Conservation (phyloP, 2,888 invertebrate species). For the Aleiodes leptofemur region DNA sequence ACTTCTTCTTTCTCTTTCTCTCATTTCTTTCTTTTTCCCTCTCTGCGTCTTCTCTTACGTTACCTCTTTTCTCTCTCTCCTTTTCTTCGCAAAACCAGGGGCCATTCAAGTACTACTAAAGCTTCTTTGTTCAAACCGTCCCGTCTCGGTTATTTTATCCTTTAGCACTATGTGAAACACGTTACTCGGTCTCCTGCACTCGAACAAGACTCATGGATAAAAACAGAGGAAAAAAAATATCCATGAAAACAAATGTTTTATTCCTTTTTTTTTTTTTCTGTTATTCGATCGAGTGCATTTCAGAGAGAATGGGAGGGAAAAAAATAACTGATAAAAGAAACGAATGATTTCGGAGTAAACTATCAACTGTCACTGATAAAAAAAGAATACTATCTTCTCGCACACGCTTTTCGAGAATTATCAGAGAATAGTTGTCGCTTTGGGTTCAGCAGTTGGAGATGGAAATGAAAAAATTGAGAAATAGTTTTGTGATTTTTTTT, state of each 20-base stretch:
- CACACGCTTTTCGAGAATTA: no score
- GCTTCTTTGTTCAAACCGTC: slow-evolving; percentile 42
- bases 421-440: no score
- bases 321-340: no score
- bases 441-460: no score
- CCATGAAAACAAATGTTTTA: background rate
- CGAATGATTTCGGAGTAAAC: no score
- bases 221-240: background rate
- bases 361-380: no score
- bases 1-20: slow-evolving; percentile 40
- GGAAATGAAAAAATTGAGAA: no score
- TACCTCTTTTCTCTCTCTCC: slow-evolving; percentile 31
- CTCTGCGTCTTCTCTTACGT: slow-evolving; percentile 36
- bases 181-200: slow-evolving; percentile 38
- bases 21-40: slow-evolving; percentile 26
- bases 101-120: slow-evolving; percentile 41
- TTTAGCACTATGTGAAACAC: slow-evolving; percentile 29
- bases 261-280: background rate
- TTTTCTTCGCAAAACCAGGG: slow-evolving; percentile 39
- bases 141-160: slow-evolving; percentile 37
- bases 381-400: no score
- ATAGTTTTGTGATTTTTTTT: no score
- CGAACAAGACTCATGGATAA: slow-evolving; percentile 18
- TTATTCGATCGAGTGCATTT: no score
- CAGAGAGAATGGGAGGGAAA: no score